Evolutionary conservation across 2,113 vertebrate species (phyloP), one percentile per base, ranked within the genome.

Genomic region (Muntiacus muntjak): DNA sequence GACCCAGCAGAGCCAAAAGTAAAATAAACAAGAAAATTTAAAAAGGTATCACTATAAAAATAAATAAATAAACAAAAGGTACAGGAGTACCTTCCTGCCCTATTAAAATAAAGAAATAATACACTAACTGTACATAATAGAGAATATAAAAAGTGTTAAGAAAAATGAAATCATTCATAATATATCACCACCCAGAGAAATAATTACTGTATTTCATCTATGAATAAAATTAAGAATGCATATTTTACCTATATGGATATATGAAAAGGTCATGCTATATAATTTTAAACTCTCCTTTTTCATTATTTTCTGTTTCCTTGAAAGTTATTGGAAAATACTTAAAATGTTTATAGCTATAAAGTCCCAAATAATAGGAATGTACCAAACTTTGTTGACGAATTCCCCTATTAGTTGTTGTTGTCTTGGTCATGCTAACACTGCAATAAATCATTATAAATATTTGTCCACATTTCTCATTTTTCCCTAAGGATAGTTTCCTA

Each of bases 401-500:
- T 57, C 21, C 6, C 7, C 26, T n/a, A 54, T n/a, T 2, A 9
- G 83, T 36, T 43, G 60, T 23, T 45, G 54, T 86, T 94, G 74
- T 36, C 43, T 52, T 25, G 36, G 40, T 87, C 92, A 81, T 79
- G 28, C 87, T 76, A 71, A 87, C 17, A 57, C 30, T 23, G 3
- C 17, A 81, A 25, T 50, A 30, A 79, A 55, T 81, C 43, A 93
- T 33, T 94, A 54, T 55, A 78, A 95, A 92, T 87, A 87, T 96
- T 88, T 97, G 89, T 90, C n/a, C 58, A 87, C 26, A 50, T 94
- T 97, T 93, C 76, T 88, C 95, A 87, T 52, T 78, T 89, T 74
- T 87, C 74, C 58, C 84, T 96, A 52, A 85, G 74, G 87, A 85
- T 52, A 17, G 10, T 76, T 98, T 98, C 97, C 96, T 97, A 96